Base-by-base conservation (phyloP, 2,797 vertebrate species). In the Pterois miles region DNA sequence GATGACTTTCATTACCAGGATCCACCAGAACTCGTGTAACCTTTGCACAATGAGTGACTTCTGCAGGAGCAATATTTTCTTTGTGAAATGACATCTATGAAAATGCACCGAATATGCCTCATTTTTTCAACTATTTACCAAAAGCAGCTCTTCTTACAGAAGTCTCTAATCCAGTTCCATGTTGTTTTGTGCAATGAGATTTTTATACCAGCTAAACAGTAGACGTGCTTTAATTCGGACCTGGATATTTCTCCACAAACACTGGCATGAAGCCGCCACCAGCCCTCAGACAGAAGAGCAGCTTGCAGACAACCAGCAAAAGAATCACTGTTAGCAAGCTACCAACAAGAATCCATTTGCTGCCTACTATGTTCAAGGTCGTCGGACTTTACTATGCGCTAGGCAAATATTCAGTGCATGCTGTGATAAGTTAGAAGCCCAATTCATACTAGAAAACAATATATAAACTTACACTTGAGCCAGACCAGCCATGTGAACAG, bases 1-100 rank as follows among this genome's bases (percentile, higher is more conserved):
- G 74, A 88, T 86, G 87, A 82, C 58, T 85, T 84, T 75, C 52
- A 91, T 90, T 89, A 88, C 5, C 1, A 65, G 40, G 48, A 75
- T 68, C 52, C 38, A 70, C 54, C 56, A 76, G 29, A 71, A 63
- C 43, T 46, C 6, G 62, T 71, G 83, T 52, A 25, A 80, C n/a
- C 33, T 50, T 77, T 74, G 77, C 65, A 63, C 48, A 56, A 53
- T 22, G n/a, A 65, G 3, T 12, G 14, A 63, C 36, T n/a, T n/a
- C n/a, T 33, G 10, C 29, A 59, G 34, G 48, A 59, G 76, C n/a
- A 34, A 68, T 18, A 64, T 58, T 63, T 31, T 74, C 31, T 40
- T 12, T 18, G 16, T 33, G 29, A 82, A 34, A 69, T 65, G 0
- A 31, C 14, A 67, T 77, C 31, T 43, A 18, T 60, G 65, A 68